Evolutionary conservation across 2,888 invertebrate genomes (phyloP), one percentile per base, ranked within the genome.

Genomic region (Andrena flavipes): DNA sequence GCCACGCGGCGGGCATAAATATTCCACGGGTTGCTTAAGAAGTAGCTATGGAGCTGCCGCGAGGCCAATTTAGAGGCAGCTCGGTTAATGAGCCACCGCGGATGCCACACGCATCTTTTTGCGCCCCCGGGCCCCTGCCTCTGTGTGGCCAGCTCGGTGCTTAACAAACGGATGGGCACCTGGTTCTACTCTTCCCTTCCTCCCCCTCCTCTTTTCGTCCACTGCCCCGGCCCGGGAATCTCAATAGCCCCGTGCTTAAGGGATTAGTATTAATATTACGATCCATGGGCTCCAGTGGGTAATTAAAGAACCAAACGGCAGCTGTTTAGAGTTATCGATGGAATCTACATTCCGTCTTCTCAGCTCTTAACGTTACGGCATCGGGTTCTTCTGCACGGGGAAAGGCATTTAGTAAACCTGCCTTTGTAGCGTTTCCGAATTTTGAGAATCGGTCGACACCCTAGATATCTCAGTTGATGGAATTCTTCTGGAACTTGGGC

Each of bases 11-110:
- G 75, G 81, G 90, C 92, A 93, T 93, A 93, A 93, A 92, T 93
- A 92, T 92, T 91, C 90, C 76, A 82, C 77, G 87, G 88, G 87
- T 87, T 87, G 90, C 85, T 90, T 87, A 88, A 91, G 91, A 89
- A 91, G 89, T 88, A 87, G 84, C 87, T 84, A 84, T 76, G 84
- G 89, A 90, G 91, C 91, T 90, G 92, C 92, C 91, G 92, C 91
- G 91, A 85, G 90, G 92, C 92, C 93, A 93, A 93, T 92, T 93
- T 92, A 91, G 92, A 93, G 91, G 91, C 92, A 91, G 92, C 91
- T 91, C 91, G 89, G 91, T 92, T 93, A 93, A 93, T 93, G 93
- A 93, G 93, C 93, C 91, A 92, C 91, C 91, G 91, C 91, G 93
- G 91, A 93, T 93, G 92, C 93, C 93, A 90, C 92, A 90, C 92